Evolutionary conservation across 1,140 invertebrate species (phyloP), one percentile per base, ranked within the genome.

Genomic region (Brachionus angularis): DNA sequence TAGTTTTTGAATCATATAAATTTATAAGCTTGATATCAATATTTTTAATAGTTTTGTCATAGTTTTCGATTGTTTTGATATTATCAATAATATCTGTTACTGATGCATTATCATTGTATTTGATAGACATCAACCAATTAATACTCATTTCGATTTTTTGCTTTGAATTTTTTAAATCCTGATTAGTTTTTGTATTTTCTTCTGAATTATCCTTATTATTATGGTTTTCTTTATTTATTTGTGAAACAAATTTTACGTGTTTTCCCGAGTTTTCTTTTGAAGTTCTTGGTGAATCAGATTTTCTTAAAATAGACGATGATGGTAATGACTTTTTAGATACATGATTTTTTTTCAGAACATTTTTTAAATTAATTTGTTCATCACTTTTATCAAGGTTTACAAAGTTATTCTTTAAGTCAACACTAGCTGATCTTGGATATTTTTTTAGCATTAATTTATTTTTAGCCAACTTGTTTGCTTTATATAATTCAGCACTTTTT

Each of bases 21-120:
- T 12, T 55, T 14, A 78, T 33, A 76, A 78, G 71, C 75, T 73
- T 12, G 3, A 14, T 67, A 46, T 67, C 62, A 1, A 47, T 23
- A 4, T 10, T 46, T 23, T 67, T 50, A 18, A 67, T 50, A 21
- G 27, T 27, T 16, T 50, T 67, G 27, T 67, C 62, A 50, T 47
- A 67, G 23, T 42, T 67, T 34, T 67, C 62, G 7, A 67, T 21
- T 14, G 42, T 67, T 18, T 33, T 14, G 14, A 67, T 23, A 31
- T 31, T 50, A 21, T 27, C 36, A 14, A 67, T 52, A 3, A 12
- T 14, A 18, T 50, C 7, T 21, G 42, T n/a, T n/a, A n/a, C n/a
- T n/a, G n/a, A n/a, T n/a, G n/a, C 46, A 50, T 67, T 16, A 4
- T 16, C 44, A 8, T n/a, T 18, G 25, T 67, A 67, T 3, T 33